Base-by-base conservation (phyloP, 2,888 invertebrate species). In the Hypomecis atomaria region DNA sequence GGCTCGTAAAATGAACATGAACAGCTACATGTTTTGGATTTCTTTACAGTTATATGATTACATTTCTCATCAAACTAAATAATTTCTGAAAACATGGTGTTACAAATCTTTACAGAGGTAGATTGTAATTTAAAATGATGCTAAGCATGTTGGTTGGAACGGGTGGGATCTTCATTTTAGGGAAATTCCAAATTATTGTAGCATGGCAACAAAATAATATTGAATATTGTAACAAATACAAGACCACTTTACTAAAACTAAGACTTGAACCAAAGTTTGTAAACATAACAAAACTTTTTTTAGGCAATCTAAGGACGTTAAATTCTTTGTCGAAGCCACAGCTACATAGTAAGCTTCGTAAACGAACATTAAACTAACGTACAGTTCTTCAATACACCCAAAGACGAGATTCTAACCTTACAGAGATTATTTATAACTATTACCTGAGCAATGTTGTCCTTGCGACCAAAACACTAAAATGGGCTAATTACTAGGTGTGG, bases 391-490 rank as follows among this genome's bases (percentile, higher is more conserved):
- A 77, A 77, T 78, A 76, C 70, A 80, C 76, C 76, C 75, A 71
- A 77, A 84, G 78, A 83, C 83, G 84, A 83, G 81, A 87, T 85
- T 78, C 79, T 90, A 91, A 90, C 91, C 88, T 88, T 87, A 88
- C 81, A 81, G 78, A 77, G 80, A 87, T 88, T 89, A 89, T 88
- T 89, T 85, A 83, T 88, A 90, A 88, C 88, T 83, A 85, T 87
- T 87, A 87, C 82, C 83, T 81, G 83, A 76, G 72, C 74, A 63
- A 67, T 70, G 73, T 75, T 75, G 65, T 71, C 76, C 71, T 72
- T 72, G 71, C 65, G 65, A 71, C 68, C 55, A 74, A 67, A 64
- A 71, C 62, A 72, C 63, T 67, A 50, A 59, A 69, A 73, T 65
- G 38, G 60, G 78, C 77, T 81, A 82, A 82, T 80, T 74, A 76